A percentile compares a stretch with the other conserved stretches of the same genome.
These are phyloP conservation scores for Sciurus vulgaris DNA, from an alignment of 2,797 vertebrate species.

Conservation along the genomic window DNA sequence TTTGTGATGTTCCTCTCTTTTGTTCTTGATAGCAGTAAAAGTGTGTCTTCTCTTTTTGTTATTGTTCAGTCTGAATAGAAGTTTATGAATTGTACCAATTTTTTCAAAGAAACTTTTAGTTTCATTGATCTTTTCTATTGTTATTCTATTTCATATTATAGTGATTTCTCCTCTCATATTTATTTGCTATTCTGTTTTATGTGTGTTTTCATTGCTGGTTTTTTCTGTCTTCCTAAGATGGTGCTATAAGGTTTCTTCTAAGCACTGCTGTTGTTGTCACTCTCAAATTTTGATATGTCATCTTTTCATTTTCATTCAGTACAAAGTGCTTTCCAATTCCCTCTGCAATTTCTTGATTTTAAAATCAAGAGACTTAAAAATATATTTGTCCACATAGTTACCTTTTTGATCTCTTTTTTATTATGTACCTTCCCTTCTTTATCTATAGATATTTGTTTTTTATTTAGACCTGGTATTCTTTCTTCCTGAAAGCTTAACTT, in stretches of 20 bases:
- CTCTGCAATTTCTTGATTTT: constrained; percentile 7
- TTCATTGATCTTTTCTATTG: constrained; percentile 28
- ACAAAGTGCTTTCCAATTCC: constrained; percentile 8
- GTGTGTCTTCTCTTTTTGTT: constrained; percentile 7
- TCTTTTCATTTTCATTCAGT: constrained; percentile 49
- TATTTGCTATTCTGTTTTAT: constrained; percentile 20
- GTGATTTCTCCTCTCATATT: constrained; percentile 38
- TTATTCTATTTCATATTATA: constrained; percentile 15
- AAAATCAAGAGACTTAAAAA: constrained; percentile 47
- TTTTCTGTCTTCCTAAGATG: constrained; percentile 56
- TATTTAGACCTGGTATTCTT: constrained; percentile 23
- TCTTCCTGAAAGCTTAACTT: background rate
- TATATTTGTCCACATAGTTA: background rate
- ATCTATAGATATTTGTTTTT: constrained; percentile 36
- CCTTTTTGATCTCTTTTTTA: constrained; percentile 26
- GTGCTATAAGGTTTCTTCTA: background rate
- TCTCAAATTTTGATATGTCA: background rate
- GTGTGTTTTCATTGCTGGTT: constrained; percentile 28
- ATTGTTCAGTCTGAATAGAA: background rate
- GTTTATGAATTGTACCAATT: constrained; percentile 6
- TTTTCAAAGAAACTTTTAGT: background rate
- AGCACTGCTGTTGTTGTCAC: background rate
- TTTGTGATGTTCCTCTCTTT: background rate
- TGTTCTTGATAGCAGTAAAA: constrained; percentile 9
- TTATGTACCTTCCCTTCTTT: constrained; percentile 35